A percentile compares a stretch with the other conserved stretches of the same genome.
phyloP scores from a whole-genome alignment of 2,888 invertebrate genomes.

The Amphimallon solstitiale region DNA sequence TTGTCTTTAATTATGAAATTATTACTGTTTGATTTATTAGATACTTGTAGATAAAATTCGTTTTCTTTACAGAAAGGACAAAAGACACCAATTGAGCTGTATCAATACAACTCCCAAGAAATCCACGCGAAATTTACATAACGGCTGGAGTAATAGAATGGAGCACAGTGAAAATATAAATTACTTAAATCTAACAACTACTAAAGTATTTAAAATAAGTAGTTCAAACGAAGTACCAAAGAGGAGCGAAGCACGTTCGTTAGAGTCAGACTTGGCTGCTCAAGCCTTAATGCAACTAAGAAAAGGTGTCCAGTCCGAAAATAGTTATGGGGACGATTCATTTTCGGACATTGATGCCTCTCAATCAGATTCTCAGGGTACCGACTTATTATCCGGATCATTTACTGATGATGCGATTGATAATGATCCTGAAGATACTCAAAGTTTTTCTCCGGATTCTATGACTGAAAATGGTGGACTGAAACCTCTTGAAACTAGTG shows the following conservation, averaged over 20 bases:
- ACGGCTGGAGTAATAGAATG: slow-evolving; percentile 32
- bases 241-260: slow-evolving; percentile 13
- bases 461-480: slow-evolving; percentile 10
- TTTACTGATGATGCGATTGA: slow-evolving; percentile 26
- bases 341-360: slow-evolving; percentile 30
- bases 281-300: slow-evolving; percentile 36
- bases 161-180: slow-evolving; percentile 37
- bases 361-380: slow-evolving; percentile 34
- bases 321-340: slow-evolving; percentile 15
- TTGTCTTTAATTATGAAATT: no score
- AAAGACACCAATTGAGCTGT: slow-evolving; percentile 13
- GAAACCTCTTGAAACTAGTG: slow-evolving; percentile 41
- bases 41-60: no score
- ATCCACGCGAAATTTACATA: slow-evolving; percentile 32
- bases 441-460: slow-evolving; percentile 29
- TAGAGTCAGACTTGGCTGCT: slow-evolving; percentile 35
- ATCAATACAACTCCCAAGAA: slow-evolving; percentile 39
- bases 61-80: slow-evolving; percentile 33
- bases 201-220: slow-evolving; percentile 24
- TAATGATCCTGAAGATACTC: slow-evolving; percentile 16
- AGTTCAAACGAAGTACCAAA: slow-evolving; percentile 18
- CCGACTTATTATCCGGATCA: slow-evolving; percentile 19
- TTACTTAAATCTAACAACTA: slow-evolving; percentile 23
- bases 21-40: no score
- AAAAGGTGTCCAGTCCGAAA: slow-evolving; percentile 16